phyloP scores from a whole-genome alignment of 2,113 vertebrate genomes.

The Talpa occidentalis region DNA sequence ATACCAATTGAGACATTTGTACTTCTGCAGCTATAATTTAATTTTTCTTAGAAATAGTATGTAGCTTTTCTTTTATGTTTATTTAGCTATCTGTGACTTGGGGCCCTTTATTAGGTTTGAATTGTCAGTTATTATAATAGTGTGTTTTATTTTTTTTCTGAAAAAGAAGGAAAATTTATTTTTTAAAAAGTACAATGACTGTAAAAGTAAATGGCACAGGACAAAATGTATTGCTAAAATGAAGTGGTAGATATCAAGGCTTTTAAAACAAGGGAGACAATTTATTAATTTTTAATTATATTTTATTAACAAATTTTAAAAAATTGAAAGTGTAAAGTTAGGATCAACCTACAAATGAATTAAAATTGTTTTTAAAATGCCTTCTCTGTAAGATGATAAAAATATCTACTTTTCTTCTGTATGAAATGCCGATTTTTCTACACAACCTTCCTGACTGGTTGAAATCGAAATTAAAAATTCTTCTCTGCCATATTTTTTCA shows the following conservation, averaged over 20 bases:
- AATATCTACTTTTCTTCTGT: not conserved
- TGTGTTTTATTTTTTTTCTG: not conserved
- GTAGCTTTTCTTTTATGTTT: not conserved
- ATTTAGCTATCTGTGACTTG: not conserved
- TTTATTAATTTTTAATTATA: constrained; percentile 32
- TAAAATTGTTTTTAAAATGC: constrained; percentile 9
- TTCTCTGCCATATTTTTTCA: not conserved
- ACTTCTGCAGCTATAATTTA: constrained; percentile 27
- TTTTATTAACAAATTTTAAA: constrained; percentile 20
- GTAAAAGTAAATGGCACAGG: not conserved
- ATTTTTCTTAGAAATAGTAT: constrained; percentile 3
- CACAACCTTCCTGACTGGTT: not conserved
- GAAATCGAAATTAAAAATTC: not conserved
- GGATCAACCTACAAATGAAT: not conserved
- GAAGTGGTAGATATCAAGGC: not conserved
- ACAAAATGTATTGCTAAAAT: not conserved
- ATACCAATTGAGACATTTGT: not conserved
- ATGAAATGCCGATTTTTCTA: not conserved
- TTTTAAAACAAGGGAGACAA: constrained; percentile 43
- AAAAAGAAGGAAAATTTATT: not conserved
- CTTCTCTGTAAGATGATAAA: not conserved
- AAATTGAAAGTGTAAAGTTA: constrained; percentile 3
- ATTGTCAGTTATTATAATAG: not conserved
- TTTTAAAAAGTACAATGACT: constrained; percentile 25
- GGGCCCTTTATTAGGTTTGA: constrained; percentile 4